Base-by-base conservation (phyloP, 2,888 invertebrate genomes). In the Mythimna impura region DNA sequence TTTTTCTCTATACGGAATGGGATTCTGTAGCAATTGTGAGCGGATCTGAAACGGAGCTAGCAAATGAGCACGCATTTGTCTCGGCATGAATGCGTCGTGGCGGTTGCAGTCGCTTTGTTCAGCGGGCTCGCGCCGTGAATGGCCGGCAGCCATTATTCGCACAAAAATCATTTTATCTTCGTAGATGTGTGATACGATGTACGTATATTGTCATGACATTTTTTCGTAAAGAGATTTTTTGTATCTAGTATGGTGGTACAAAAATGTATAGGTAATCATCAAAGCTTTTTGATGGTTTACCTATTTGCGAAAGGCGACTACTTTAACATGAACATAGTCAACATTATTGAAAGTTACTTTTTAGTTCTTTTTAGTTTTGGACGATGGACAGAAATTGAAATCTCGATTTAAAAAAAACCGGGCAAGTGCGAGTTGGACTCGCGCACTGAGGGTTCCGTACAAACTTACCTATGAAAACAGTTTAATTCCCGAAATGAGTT, bases 51-150 rank as follows among this genome's bases (percentile, higher is more conserved):
- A 80, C 76, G 79, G 78, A 80, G 78, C 81, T 86, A 86, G 89
- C 90, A 92, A 93, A 92, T 91, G 92, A 89, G 89, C 88, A 87
- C 85, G 88, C 88, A 91, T 92, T 92, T 93, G 89, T 92, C 90
- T 87, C 76, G 82, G 80, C 74, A 83, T 90, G 90, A 91, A 91
- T 90, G 88, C 86, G 82, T 74, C 78, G 84, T 65, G 57, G 73
- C 73, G 67, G 85, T 81, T 80, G 80, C 81, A 85, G 71, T 57
- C 61, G 83, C 82, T 86, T 90, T 88, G 88, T 91, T 80, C 76
- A 71, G 66, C 71, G 17, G 78, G 61, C 74, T 80, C 71, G 60
- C 54, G 62, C 65, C 61, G 67, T 78, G 81, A 83, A 86, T 81
- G 80, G 76, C 69, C 73, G 54, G 65, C 71, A 62, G 69, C 77